Evolutionary conservation across 2,113 vertebrate species (phyloP), one percentile per base, ranked within the genome.

Genomic region (Gadus macrocephalus): DNA sequence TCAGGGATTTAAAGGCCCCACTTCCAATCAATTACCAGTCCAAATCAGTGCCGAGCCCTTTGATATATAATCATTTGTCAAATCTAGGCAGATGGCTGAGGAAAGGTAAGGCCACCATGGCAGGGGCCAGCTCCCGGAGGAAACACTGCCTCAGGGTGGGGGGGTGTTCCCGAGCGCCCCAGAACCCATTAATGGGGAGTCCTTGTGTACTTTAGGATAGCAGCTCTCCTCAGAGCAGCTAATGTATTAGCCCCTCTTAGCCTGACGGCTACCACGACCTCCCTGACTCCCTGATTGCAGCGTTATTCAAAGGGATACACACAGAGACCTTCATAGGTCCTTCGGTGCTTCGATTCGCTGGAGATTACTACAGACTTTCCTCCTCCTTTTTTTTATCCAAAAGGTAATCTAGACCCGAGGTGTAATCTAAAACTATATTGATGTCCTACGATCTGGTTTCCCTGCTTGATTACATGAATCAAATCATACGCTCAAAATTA

Each of bases 51-150:
- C 79, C 71, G 72, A 79, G 86, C 81, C 86, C 89, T 90, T 90
- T 91, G 89, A 89, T 91, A 90, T 85, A 82, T 88, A 90, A 92
- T 92, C 81, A 91, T 92, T 92, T 91, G 89, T 91, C 90, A 91
- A 91, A 89, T 90, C 86, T 88, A 79, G 62, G 65, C 86, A 88
- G 87, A 87, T 88, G 85, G 84, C 84, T 84, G 78, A 85, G 89
- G 86, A 84, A 89, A 85, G 81, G 81, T 86, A 86, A 14, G 9
- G 8, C 85, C 85, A 78, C 66, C 38, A 86, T 89, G 86, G 84
- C 86, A 81, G 68, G 88, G 87, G 89, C 81, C 78, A 67, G 68
- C 82, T 90, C 89, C 91, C 82, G 79, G 70, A 86, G 90, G 89
- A 92, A 87, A 91, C 92, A 81, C 90, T 77, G 83, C 76, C 82